These are phyloP conservation scores for Eulithis testata DNA, from an alignment of 2,888 invertebrate genomes.

Conservation along the genomic window DNA sequence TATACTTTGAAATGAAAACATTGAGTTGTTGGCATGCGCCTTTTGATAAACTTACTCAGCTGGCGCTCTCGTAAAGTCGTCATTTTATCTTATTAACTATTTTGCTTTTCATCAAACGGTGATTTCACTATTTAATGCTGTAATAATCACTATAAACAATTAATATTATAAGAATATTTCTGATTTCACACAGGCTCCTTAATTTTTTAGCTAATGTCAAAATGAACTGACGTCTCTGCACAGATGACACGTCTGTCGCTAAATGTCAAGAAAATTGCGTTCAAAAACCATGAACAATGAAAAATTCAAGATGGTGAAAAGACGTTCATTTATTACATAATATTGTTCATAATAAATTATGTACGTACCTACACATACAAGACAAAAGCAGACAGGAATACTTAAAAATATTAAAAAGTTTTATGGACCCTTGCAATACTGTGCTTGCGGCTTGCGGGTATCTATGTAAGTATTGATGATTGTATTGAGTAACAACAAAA, in stretches of 20 bases:
- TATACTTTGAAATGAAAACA: constrained; percentile 24
- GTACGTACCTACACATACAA: too few species aligned
- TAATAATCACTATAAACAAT: constrained; percentile 7
- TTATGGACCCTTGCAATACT: too few species aligned
- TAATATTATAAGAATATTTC: constrained; percentile 23
- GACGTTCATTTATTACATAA: too few species aligned
- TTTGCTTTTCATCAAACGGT: constrained; percentile 41
- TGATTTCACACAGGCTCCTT: constrained; percentile 22
- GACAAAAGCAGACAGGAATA: too few species aligned
- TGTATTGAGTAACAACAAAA: too few species aligned
- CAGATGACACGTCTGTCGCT: constrained; percentile 26
- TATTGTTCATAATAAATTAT: too few species aligned
- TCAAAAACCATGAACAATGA: constrained; percentile 9
- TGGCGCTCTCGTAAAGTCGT: constrained; percentile 88
- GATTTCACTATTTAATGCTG: constrained; percentile 17
- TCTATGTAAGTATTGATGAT: too few species aligned
- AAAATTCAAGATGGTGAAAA: too few species aligned
- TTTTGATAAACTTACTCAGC: constrained; percentile 83
- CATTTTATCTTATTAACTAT: constrained; percentile 73
- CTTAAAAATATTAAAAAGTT: too few species aligned
- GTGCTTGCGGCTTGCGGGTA: too few species aligned
- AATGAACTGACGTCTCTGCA: constrained; percentile 11
- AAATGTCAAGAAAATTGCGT: constrained; percentile 26
- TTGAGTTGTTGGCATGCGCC: constrained; percentile 11
- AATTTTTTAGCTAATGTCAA: constrained; percentile 14